Evolutionary conservation across 2,113 vertebrate genomes (phyloP), one percentile per base, ranked within the genome.

Genomic region (Cottus gobio): DNA sequence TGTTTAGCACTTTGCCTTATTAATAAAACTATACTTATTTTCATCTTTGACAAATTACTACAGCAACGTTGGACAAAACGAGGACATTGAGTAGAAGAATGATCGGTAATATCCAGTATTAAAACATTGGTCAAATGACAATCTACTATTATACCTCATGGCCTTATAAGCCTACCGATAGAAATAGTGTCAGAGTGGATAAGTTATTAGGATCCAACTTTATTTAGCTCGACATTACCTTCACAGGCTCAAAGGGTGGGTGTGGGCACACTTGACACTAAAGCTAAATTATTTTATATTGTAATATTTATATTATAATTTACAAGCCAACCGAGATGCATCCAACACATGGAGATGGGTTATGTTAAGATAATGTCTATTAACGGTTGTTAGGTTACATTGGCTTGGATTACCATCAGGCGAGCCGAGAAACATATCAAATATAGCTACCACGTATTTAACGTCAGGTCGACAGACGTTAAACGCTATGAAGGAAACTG

Each of bases 71-170:
- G 37, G 39, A 30, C n/a, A 75, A 62, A 63, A 67, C 16, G 7
- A 3, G 2, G 30, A 64, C 36, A 26, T 26, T 5, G 24, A 34
- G 34, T 34, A 5, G 1, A 36, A 60, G 34, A 57, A 46, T 39
- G 39, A 48, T 22, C 0, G 20, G 16, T 61, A 31, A 36, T 20
- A 77, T 57, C 39, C 54, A 28, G 12, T 57, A 42, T 60, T 86
- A 58, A 61, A 85, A 79, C 30, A 74, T 34, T 72, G 22, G 75
- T 44, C 13, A 20, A 71, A 70, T 64, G 44, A 65, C 48, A 48
- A 37, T 8, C 5, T 37, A 36, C 15, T 18, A 13, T 36, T 24
- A 52, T 18, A 66, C 60, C 31, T 7, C 30, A 62, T 2, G 56
- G 56, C 64, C 65, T 71, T 11, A 36, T 16, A 44, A 20, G 36